Percentiles rank a stretch among this genome's conserved stretches.
Evolutionary conservation across 35 echinoderm and acorn worm species (phyloP).

Genomic region (Ophioderma brevispina): DNA sequence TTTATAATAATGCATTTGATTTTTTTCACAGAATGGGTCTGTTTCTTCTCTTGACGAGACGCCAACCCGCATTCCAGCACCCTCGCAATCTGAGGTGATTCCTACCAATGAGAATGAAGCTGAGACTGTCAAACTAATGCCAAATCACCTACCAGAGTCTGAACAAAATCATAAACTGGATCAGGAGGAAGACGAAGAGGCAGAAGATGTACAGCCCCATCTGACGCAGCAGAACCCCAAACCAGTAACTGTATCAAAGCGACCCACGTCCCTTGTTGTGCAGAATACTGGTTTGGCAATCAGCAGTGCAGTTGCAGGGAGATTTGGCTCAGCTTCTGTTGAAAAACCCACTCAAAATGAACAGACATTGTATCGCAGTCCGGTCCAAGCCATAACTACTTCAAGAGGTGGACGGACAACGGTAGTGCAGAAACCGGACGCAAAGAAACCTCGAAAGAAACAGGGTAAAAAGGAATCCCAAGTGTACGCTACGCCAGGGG

Average conservation of each 20-base stretch:
- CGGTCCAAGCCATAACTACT: conserved; percentile 77
- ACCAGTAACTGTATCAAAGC: conserved; percentile 52
- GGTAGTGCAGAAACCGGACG: conserved; percentile 32
- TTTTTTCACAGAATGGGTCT: conserved; percentile 54
- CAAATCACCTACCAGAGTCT: not conserved
- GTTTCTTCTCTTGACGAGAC: conserved; percentile 72
- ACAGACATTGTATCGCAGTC: conserved; percentile 69
- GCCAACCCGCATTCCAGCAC: conserved; percentile 81
- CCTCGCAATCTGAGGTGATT: not conserved
- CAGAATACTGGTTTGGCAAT: conserved; percentile 89
- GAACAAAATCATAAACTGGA: not conserved
- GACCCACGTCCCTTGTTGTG: conserved; percentile 73
- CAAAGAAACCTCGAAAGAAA: conserved; percentile 37
- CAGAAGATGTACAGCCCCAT: not conserved
- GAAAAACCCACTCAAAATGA: conserved; percentile 30
- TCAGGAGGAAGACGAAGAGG: not conserved
- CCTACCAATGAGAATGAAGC: conserved; percentile 3
- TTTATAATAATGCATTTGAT: not conserved
- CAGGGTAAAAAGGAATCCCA: conserved; percentile 30
- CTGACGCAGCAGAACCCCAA: conserved; percentile 32
- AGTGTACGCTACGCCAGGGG: conserved; percentile 24
- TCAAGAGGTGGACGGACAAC: conserved; percentile 60
- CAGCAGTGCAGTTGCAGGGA: conserved; percentile 67
- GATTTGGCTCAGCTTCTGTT: conserved; percentile 27
- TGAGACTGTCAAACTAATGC: not conserved